Base-by-base conservation (phyloP, 2,888 invertebrate species). In the Eupithecia insigniata region DNA sequence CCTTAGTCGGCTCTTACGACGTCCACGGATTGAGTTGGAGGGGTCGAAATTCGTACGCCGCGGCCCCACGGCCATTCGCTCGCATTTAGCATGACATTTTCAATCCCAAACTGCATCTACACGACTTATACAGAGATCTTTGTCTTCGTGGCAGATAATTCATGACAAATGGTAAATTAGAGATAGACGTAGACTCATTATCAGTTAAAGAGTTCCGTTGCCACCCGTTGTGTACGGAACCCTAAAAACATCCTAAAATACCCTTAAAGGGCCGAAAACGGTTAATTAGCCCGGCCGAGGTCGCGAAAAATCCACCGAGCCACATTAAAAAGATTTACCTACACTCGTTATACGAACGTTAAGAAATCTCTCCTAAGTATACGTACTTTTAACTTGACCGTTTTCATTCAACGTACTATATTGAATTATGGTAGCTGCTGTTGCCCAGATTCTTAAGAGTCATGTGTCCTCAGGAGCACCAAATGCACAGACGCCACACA, bases 281-380 rank as follows among this genome's bases (percentile, higher is more conserved):
- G 75, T 79, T 80, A 82, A 82, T 82, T 81, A 81, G 73, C 75
- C 68, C 43, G 72, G 66, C 72, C 76, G 78, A 78, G 75, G 77
- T 78, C 70, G 78, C 70, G 75, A 74, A 61, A n/a, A 61, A 75
- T 78, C 66, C 74, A 65, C 71, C 69, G 65, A 58, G 51, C 55
- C 69, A 77, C 78, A 78, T 80, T 78, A 78, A 79, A 72, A 69
- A 78, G 80, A 79, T 80, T 80, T 78, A n/a, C n/a, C n/a, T n/a
- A 79, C 75, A 76, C 70, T 74, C 76, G 70, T 78, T 77, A 78
- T 69, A 76, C 72, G 75, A 77, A 76, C 75, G 76, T 75, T 70
- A 69, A 69, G 65, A 62, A 72, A 77, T 75, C 72, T 75, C 71
- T 74, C 76, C 72, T 68, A 60, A 70, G 61, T 67, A 71, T 70